Evolutionary conservation across 2,113 vertebrate species (phyloP).

Genomic region (Hiodon alosoides): DNA sequence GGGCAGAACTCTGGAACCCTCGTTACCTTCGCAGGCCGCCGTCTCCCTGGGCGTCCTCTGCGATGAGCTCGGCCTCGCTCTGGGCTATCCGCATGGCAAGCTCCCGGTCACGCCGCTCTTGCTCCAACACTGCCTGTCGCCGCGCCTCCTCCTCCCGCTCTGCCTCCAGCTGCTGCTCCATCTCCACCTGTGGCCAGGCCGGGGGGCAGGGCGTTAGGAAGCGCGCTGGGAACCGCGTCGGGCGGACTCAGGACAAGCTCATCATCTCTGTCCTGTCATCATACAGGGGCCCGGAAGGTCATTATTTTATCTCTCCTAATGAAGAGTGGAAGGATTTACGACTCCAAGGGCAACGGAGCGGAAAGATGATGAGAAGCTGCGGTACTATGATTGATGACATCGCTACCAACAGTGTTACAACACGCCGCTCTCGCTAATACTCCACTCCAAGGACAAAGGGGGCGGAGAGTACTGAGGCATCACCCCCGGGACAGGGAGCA

Average conservation of each 20-base stretch:
- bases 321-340: slow-evolving; percentile 13
- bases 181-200: background rate
- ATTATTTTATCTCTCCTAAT: background rate
- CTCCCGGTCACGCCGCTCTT: slow-evolving; percentile 88
- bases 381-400: slow-evolving; percentile 8
- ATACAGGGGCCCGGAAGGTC: background rate
- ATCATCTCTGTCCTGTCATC: slow-evolving; percentile 1
- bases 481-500: no score
- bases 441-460: slow-evolving; percentile 2
- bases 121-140: slow-evolving; percentile 75
- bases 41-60: slow-evolving; percentile 72
- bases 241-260: background rate
- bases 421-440: background rate
- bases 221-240: background rate
- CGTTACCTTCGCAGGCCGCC: slow-evolving; percentile 81
- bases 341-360: background rate
- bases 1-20: no score
- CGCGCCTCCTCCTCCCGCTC: slow-evolving; percentile 83
- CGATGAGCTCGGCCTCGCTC: slow-evolving; percentile 89
- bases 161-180: slow-evolving; percentile 66
- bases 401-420: background rate
- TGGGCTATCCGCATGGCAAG: slow-evolving; percentile 93
- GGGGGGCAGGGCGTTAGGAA: background rate
- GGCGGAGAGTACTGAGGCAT: background rate
- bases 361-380: background rate